Conservation (phyloP, 2,888 invertebrate species). For the Formica aserva region DNA sequence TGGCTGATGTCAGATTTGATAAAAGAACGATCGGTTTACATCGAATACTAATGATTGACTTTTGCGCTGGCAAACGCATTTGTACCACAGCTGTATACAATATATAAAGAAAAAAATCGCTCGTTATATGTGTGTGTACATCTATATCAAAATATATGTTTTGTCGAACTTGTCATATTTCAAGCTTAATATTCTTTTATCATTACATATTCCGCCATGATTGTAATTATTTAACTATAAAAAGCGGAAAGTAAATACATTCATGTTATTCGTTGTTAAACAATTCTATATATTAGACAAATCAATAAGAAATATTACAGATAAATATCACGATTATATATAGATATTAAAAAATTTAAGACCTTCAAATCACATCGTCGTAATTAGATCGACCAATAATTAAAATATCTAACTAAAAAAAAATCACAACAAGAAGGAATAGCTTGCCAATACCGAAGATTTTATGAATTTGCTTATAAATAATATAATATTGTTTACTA, state of each 20-base stretch:
- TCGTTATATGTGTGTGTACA: neutral
- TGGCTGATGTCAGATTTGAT: neutral
- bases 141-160: neutral
- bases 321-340: neutral
- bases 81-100: neutral
- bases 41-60: neutral
- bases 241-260: neutral
- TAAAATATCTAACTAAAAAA: neutral
- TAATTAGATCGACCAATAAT: neutral
- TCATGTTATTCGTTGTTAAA: neutral
- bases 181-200: neutral
- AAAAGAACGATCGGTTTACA: slow-evolving; percentile 13
- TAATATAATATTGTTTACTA: neutral
- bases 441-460: neutral
- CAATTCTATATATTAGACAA: neutral
- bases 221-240: neutral
- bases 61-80: neutral
- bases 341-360: neutral
- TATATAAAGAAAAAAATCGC: neutral
- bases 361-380: neutral
- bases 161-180: neutral
- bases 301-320: neutral
- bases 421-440: neutral
- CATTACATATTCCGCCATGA: neutral
- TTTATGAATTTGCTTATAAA: neutral